Evolutionary conservation across 30 jellyfish, hydroid and myxozoan genomes (phyloP).

Genomic region (Chironex yamaguchii): DNA sequence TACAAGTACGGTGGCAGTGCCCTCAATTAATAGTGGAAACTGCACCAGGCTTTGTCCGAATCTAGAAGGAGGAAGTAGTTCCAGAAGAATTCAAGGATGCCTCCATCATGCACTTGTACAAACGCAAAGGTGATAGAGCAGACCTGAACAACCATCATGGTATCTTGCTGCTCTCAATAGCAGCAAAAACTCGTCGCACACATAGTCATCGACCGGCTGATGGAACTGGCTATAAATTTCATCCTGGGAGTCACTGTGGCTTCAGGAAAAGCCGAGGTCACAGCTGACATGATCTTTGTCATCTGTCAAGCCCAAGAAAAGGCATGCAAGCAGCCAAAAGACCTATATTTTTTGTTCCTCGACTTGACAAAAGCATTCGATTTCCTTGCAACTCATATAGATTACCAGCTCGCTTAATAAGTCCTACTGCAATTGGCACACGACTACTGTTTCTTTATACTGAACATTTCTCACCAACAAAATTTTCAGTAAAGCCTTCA

Average conservation of each 20-base stretch:
- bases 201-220: neutral
- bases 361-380: conserved; percentile 60
- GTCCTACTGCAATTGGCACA: too few species aligned
- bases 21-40: neutral
- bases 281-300: conserved; percentile 48
- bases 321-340: conserved; percentile 3
- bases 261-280: conserved; percentile 16
- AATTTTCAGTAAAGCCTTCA: too few species aligned
- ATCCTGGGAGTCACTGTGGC: conserved; percentile 54
- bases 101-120: neutral
- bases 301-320: conserved; percentile 36
- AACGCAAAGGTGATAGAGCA: neutral
- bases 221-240: neutral
- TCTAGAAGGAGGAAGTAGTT: neutral
- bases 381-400: too few species aligned
- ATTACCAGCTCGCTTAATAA: too few species aligned
- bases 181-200: neutral
- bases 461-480: too few species aligned
- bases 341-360: neutral
- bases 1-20: neutral
- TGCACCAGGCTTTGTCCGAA: neutral
- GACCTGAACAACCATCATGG: neutral
- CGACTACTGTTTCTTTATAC: too few species aligned
- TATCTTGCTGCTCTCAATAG: neutral
- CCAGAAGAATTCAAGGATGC: neutral